Evolutionary conservation across 1,140 invertebrate genomes (phyloP), one percentile per base, ranked within the genome.

Genomic region (Drosophila pandora): DNA sequence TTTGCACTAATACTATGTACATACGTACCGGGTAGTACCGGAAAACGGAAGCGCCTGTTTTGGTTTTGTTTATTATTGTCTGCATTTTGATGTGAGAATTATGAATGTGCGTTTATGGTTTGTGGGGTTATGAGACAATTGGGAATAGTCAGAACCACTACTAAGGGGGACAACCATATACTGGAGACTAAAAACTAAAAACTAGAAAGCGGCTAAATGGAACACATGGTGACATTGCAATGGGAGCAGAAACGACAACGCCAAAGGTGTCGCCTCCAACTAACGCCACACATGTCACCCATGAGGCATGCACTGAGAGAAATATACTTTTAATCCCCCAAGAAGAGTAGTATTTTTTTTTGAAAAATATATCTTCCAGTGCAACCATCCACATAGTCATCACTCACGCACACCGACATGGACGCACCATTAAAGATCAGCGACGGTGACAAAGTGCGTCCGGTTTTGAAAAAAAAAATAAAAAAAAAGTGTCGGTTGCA

Each of bases 381-480:
- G 63, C 34, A 32, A 7, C 17, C 17, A 21, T 4, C 23, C 45
- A 10, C 12, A 63, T 60, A 84, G 72, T 76, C 59, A 76, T 79
- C 65, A 79, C 47, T 48, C 81, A 74, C 80, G 52, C 55, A 56
- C 37, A 57, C 25, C 47, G 25, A 74, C 50, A 77, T 45, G 34
- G 81, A 76, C 60, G 81, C 77, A 47, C 82, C 82, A 87, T 87
- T 85, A 85, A 82, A 81, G 81, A 87, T 77, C 77, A 55, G 65
- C 41, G 74, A 78, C 74, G 75, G 69, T 87, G 82, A 85, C 81
- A 85, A 85, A 85, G 78, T 85, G 82, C 82, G 82, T 85, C 83
- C 82, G 82, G 82, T 87, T 85, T 78, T 41, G 73, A 72, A 6
- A 28, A 28, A 28, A 28, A 28, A 28, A 23, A 23, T 2, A 28